Base-by-base conservation (phyloP, 2,888 invertebrate species). In the Macrosoma leucophasiata region DNA sequence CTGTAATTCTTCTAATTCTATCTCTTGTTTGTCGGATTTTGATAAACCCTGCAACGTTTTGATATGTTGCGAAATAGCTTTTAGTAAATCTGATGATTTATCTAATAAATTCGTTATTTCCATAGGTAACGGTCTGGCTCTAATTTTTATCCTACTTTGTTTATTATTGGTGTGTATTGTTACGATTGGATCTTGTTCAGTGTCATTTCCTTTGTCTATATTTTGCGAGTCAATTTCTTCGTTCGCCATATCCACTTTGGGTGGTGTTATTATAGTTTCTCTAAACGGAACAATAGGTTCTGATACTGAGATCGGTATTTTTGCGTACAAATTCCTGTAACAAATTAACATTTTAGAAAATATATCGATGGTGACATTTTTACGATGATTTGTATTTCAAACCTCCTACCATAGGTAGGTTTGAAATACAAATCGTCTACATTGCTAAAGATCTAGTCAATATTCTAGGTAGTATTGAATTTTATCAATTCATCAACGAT, bases 281-380 rank as follows among this genome's bases (percentile, higher is more conserved):
- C 95, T 87, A 60, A 98, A 96, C 4, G 98, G 94, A 1, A 99
- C 98, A 53, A 99, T 98, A 0, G 98, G 98, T 58, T 93, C 90
- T 0, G 98, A 98, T 0, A 95, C 95, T 43, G 91, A 91, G n/a
- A 98, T 84, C 29, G 94, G 91, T 39, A 95, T 89, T 66, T 92
- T 92, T 0, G 94, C 95, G 75, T 95, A 97, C 46, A 90, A 88
- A 37, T 82, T 86, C 50, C 85, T 85, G 58, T 24, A 66, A 68
- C 43, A 39, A 13, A n/a, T n/a, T 26, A 26, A 13, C 6, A 14
- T 8, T 10, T 6, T 13, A 23, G 21, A 21, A 21, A 21, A 2
- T 11, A 21, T 4, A 21, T n/a, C n/a, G n/a, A n/a, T n/a, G n/a
- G n/a, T n/a, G n/a, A n/a, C n/a, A n/a, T n/a, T n/a, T n/a, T n/a